A percentile compares a stretch with the other conserved stretches of the same genome.
Conservation (phyloP, 2,888 invertebrate species). For the Myathropa florea region DNA sequence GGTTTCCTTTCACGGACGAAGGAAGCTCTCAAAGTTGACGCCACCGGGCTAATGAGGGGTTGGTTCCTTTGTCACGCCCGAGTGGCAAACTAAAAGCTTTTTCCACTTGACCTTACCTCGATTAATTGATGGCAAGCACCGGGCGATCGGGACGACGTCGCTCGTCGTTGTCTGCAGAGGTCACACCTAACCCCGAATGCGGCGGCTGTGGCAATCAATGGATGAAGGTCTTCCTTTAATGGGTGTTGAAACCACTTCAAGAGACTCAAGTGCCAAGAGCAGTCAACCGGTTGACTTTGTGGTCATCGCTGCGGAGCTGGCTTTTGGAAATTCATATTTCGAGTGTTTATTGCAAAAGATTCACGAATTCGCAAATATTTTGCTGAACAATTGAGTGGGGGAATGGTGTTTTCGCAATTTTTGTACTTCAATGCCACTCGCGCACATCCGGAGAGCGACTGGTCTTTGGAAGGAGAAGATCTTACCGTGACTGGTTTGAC, state of each 20-base stretch:
- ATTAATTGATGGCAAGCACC: conserved; percentile 30
- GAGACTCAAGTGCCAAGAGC: conserved; percentile 3
- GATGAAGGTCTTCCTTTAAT: conserved; percentile 17
- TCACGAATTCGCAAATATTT: not conserved
- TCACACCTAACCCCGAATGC: conserved; percentile 33
- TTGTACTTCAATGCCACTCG: not conserved
- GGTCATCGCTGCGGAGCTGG: not conserved
- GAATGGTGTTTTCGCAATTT: not conserved
- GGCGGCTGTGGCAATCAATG: conserved; percentile 42
- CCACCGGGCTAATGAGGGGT: conserved; percentile 47
- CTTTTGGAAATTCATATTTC: conserved; percentile 8
- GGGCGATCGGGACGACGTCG: not conserved
- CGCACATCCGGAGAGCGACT: not conserved
- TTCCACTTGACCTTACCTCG: conserved; percentile 63
- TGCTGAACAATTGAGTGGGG: too few species aligned
- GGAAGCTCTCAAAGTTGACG: not conserved
- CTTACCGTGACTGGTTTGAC: not conserved
- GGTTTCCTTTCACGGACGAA: too few species aligned
- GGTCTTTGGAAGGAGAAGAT: not conserved
- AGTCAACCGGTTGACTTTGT: conserved; percentile 29
- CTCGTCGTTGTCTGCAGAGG: not conserved
- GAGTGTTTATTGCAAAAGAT: not conserved
- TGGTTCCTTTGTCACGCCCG: conserved; percentile 19
- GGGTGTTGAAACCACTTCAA: conserved; percentile 20
- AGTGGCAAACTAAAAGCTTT: conserved; percentile 50